Conservation (phyloP, 2,113 vertebrate genomes). For the Lipotes vexillifer region DNA sequence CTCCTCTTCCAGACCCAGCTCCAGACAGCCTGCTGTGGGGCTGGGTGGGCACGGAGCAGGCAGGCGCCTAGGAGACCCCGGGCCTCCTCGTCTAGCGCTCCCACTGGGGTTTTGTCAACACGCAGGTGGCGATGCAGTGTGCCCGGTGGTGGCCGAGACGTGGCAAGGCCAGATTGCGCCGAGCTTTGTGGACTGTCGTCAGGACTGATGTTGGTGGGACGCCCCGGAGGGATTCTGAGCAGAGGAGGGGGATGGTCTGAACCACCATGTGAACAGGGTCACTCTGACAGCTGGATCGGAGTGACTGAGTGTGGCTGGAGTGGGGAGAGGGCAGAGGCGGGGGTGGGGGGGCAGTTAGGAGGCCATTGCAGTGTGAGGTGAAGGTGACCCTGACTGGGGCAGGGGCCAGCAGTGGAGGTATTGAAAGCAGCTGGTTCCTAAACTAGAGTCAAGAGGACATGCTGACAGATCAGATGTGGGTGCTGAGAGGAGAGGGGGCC, state of each 20-base stretch:
- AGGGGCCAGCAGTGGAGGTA: fast-evolving
- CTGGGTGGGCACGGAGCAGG: background rate
- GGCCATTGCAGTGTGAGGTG: background rate
- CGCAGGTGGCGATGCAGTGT: background rate
- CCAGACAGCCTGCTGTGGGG: background rate
- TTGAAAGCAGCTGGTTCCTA: background rate
- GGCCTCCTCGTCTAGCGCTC: fast-evolving
- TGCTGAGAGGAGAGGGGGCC: background rate
- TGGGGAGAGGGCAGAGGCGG: fast-evolving
- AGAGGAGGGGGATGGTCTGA: background rate
- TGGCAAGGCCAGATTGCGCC: fast-evolving
- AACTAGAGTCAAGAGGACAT: background rate
- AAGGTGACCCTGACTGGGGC: background rate
- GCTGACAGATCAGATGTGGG: background rate
- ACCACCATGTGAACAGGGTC: background rate
- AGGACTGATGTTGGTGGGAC: background rate
- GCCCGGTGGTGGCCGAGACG: background rate
- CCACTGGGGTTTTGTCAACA: background rate
- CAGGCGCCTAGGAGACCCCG: background rate
- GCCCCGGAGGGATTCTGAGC: background rate
- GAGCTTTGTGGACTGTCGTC: background rate
- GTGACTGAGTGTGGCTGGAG: background rate
- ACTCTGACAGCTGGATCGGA: background rate
- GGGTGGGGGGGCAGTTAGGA: background rate
- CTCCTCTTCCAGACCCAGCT: background rate